These are phyloP conservation scores for Lagopus muta DNA, from an alignment of 2,113 vertebrate species.

Conservation along the genomic window DNA sequence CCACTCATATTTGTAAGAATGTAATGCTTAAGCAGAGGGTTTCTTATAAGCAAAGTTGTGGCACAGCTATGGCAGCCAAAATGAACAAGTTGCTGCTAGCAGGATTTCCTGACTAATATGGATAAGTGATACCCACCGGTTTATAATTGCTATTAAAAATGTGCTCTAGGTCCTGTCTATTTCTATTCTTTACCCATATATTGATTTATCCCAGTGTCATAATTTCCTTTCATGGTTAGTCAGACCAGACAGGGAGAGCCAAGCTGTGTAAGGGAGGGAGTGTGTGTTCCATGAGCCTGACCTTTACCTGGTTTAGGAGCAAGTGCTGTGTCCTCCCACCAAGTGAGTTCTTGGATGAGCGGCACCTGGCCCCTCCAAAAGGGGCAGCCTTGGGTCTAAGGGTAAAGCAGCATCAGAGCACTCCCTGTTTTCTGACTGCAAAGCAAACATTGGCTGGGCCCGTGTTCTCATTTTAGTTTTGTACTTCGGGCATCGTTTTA, in stretches of 20 bases:
- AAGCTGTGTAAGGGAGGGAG: neutral
- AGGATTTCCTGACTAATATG: neutral
- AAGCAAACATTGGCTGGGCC: neutral
- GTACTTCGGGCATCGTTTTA: neutral
- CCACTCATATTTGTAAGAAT: neutral
- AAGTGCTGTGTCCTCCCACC: neutral
- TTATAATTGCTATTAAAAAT: neutral
- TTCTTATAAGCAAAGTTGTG: neutral
- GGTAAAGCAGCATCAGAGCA: neutral
- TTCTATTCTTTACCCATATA: neutral
- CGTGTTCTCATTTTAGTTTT: neutral
- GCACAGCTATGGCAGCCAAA: neutral
- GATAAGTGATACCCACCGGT: neutral
- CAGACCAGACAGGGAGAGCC: neutral
- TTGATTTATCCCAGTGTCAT: neutral
- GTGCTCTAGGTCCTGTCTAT: neutral
- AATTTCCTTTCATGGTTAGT: neutral
- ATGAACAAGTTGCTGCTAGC: constrained; percentile 1
- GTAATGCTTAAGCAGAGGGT: neutral
- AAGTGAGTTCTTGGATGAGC: neutral
- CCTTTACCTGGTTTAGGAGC: neutral
- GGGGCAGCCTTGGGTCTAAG: neutral
- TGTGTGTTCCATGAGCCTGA: neutral
- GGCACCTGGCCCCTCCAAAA: neutral
- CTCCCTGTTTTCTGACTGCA: neutral